Percentiles rank a stretch among this genome's conserved stretches.
Conservation (phyloP, 1,140 invertebrate genomes). For the Procambarus virginalis region DNA sequence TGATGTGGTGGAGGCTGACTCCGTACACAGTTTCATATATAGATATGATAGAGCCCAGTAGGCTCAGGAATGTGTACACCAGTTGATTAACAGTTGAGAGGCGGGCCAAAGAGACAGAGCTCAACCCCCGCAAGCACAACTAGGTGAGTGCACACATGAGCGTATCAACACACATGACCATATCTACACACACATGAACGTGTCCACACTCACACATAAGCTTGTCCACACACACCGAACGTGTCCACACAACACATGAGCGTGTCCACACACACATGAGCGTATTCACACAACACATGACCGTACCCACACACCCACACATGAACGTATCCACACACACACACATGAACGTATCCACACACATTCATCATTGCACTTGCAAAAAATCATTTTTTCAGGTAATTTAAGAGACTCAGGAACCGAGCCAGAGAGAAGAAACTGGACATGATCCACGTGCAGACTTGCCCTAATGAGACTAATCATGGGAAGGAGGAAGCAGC, state of each 20-base stretch:
- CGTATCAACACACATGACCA: background rate
- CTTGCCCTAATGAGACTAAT: background rate
- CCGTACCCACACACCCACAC: conserved; percentile 18
- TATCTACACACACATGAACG: background rate
- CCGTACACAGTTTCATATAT: too few species aligned
- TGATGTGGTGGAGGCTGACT: too few species aligned
- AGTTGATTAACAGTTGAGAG: too few species aligned
- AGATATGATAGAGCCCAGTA: too few species aligned
- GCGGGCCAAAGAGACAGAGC: too few species aligned
- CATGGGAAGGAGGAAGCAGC: background rate
- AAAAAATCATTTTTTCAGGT: background rate
- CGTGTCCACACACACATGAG: too few species aligned
- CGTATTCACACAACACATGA: conserved; percentile 4
- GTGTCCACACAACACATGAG: background rate
- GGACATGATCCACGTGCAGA: background rate
- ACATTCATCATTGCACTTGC: background rate
- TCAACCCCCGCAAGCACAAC: too few species aligned
- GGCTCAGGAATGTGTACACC: too few species aligned
- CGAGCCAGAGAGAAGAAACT: background rate
- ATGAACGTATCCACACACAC: background rate
- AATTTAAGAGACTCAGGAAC: background rate
- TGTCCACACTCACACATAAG: background rate
- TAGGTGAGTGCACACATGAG: too few species aligned
- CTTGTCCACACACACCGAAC: background rate
- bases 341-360: background rate